Evolutionary conservation across 2,888 invertebrate genomes (phyloP).

Genomic region (Nemotelus pantherinus): DNA sequence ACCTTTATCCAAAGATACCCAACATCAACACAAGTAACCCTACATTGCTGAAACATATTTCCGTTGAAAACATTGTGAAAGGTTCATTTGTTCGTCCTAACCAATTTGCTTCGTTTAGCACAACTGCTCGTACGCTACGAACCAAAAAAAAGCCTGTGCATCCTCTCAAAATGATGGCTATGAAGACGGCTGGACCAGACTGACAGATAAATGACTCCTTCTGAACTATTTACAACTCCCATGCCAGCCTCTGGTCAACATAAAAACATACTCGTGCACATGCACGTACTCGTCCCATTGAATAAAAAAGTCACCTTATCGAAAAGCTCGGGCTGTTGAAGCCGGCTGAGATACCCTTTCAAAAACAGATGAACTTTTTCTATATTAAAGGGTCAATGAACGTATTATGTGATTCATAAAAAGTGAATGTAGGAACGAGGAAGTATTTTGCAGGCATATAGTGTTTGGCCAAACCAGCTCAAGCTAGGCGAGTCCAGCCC

Average conservation of each 20-base stretch:
- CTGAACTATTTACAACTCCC: slow-evolving; percentile 15
- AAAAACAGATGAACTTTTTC: slow-evolving; percentile 17
- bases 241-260: not conserved
- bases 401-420: slow-evolving; percentile 24
- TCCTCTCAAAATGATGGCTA: not conserved
- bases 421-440: not conserved
- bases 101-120: slow-evolving; percentile 23
- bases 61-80: slow-evolving; percentile 26
- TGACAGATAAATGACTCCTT: slow-evolving; percentile 6
- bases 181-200: not conserved
- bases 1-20: too few species aligned
- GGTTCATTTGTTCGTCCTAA: not conserved
- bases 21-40: too few species aligned
- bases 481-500: too few species aligned
- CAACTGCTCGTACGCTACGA: not conserved
- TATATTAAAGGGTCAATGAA: slow-evolving; percentile 38
- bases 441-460: not conserved
- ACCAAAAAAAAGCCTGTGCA: not conserved
- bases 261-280: not conserved
- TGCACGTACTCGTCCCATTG: not conserved
- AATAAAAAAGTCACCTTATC: slow-evolving; percentile 29
- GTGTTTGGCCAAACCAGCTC: too few species aligned
- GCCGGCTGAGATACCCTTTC: slow-evolving; percentile 6
- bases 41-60: not conserved
- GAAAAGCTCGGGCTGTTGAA: slow-evolving; percentile 3